Percentiles rank a stretch among this genome's conserved stretches.
These are phyloP conservation scores for Lepidonotus clava DNA, from an alignment of 2,888 invertebrate species.

Conservation along the genomic window DNA sequence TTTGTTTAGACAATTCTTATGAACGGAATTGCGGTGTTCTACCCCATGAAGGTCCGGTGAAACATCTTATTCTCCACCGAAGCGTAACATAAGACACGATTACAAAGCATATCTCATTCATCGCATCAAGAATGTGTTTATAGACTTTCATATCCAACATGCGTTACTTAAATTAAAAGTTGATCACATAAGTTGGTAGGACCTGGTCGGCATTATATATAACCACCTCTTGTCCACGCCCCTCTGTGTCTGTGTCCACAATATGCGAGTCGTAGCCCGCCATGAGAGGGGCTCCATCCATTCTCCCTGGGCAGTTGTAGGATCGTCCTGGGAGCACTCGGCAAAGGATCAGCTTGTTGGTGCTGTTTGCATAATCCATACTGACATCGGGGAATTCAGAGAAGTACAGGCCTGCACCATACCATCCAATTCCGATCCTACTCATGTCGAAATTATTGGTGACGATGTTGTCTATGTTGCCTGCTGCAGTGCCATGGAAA, in stretches of 20 bases:
- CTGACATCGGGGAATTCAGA: slow-evolving; percentile 59
- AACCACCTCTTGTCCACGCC: slow-evolving; percentile 50
- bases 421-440: slow-evolving; percentile 5
- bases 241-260: slow-evolving; percentile 46
- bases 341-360: slow-evolving; percentile 55
- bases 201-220: slow-evolving; percentile 59
- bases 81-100: too few relatives aligned
- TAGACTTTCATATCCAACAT: too few relatives aligned
- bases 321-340: slow-evolving; percentile 56
- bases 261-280: slow-evolving; percentile 57
- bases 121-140: too few relatives aligned
- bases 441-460: slow-evolving; percentile 55
- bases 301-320: neutral
- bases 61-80: too few relatives aligned
- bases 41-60: too few relatives aligned
- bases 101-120: too few relatives aligned
- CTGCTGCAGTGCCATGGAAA: slow-evolving; percentile 60
- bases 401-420: slow-evolving; percentile 60
- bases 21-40: too few relatives aligned
- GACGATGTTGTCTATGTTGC: slow-evolving; percentile 54
- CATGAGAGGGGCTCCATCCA: neutral
- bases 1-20: too few relatives aligned
- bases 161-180: too few relatives aligned
- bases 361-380: slow-evolving; percentile 33
- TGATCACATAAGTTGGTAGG: slow-evolving; percentile 57